Percentiles rank a stretch among this genome's conserved stretches.
Conservation (phyloP, 2,888 invertebrate genomes). For the Aethes cnicana region DNA sequence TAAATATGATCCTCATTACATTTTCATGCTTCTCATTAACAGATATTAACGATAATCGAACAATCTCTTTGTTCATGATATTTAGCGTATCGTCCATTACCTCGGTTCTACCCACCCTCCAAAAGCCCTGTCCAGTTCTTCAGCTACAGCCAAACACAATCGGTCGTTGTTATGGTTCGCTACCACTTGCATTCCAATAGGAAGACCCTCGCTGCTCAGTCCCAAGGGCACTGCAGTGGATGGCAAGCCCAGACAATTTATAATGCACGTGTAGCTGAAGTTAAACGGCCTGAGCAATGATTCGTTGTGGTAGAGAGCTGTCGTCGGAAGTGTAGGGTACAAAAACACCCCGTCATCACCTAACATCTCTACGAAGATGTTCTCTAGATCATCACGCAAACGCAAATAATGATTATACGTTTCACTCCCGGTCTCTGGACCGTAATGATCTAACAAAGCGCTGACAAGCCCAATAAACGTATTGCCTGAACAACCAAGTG, state of each 20-base stretch:
- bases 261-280: constrained; percentile 92
- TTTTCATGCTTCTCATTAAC: no score
- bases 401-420: constrained; percentile 83
- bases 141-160: constrained; percentile 92
- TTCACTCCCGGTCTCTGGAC: constrained; percentile 81
- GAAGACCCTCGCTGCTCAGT: constrained; percentile 90
- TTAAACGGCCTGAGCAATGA: constrained; percentile 91
- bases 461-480: constrained; percentile 91
- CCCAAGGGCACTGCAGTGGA: constrained; percentile 94
- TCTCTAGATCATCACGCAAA: constrained; percentile 84
- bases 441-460: constrained; percentile 84
- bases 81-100: no score
- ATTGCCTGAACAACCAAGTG: constrained; percentile 88
- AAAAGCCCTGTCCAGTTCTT: constrained; percentile 92
- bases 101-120: constrained; percentile 94
- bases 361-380: constrained; percentile 86
- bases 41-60: no score
- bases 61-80: no score
- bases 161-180: constrained; percentile 92
- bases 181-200: constrained; percentile 94
- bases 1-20: no score
- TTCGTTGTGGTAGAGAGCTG: constrained; percentile 94
- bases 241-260: constrained; percentile 94
- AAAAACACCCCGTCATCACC: constrained; percentile 93
- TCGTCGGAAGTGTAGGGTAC: constrained; percentile 94